Percentiles rank a stretch among this genome's conserved stretches.
Conservation (phyloP, 2,888 invertebrate species). For the Caprella mutica region DNA sequence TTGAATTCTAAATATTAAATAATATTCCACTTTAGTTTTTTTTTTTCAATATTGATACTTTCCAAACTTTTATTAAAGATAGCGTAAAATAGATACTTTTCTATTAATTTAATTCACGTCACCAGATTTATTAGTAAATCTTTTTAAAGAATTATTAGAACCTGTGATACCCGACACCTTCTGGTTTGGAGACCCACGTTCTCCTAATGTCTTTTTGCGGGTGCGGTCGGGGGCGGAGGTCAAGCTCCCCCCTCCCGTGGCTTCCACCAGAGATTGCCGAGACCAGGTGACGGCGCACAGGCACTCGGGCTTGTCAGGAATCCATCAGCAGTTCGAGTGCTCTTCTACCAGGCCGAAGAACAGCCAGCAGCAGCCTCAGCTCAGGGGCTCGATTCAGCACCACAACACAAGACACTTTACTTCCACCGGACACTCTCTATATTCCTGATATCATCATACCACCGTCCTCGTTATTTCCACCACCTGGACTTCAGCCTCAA, state of each 20-base stretch:
- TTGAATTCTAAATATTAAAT: too few relatives aligned
- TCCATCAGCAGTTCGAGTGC: slow-evolving; percentile 12
- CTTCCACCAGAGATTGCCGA: slow-evolving; percentile 15
- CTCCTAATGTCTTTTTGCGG: slow-evolving; percentile 28
- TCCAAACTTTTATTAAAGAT: too few relatives aligned
- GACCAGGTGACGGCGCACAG: slow-evolving; percentile 17
- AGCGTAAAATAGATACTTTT: too few relatives aligned
- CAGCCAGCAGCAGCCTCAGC: slow-evolving; percentile 15
- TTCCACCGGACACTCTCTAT: slow-evolving; percentile 8
- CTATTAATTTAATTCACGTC: too few relatives aligned
- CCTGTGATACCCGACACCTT: too few relatives aligned
- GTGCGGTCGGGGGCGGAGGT: slow-evolving; percentile 21
- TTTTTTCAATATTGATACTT: too few relatives aligned
- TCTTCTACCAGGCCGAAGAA: slow-evolving; percentile 12
- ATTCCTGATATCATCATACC: slow-evolving; percentile 10
- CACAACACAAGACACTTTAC: slow-evolving; percentile 11
- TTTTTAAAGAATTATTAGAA: too few relatives aligned
- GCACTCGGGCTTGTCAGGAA: slow-evolving; percentile 8
- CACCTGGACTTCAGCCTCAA: background rate
- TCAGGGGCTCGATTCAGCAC: slow-evolving; percentile 13
- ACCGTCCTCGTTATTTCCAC: background rate
- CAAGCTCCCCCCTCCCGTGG: slow-evolving; percentile 20
- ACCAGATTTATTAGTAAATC: too few relatives aligned
- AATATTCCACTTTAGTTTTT: too few relatives aligned
- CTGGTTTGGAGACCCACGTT: too few relatives aligned